These are phyloP conservation scores for rat (Rattus norvegicus) DNA, from an alignment of 2,113 vertebrate species.

Conservation along the genomic window DNA sequence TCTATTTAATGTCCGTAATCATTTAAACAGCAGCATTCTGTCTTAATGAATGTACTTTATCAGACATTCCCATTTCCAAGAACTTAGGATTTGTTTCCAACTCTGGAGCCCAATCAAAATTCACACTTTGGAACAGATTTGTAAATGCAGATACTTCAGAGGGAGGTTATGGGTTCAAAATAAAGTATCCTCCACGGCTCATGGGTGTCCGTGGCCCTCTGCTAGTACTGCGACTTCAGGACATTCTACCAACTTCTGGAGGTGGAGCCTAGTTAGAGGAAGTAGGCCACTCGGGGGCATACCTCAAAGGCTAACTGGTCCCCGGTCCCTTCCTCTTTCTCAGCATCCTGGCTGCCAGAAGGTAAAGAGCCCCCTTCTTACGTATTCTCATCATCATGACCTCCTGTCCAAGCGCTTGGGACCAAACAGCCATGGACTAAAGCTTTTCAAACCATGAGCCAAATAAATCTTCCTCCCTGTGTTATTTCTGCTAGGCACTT, in stretches of 20 bases:
- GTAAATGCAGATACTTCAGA: background rate
- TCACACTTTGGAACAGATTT: background rate
- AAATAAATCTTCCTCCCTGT: background rate
- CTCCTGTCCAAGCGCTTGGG: background rate
- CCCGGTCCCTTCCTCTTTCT: background rate
- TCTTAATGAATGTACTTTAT: conserved; percentile 17
- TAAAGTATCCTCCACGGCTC: background rate
- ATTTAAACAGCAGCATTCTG: conserved; percentile 13
- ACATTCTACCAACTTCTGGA: background rate
- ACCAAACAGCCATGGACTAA: background rate
- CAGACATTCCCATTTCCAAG: background rate
- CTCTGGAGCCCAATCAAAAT: background rate
- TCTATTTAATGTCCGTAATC: background rate
- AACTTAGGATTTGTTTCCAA: background rate
- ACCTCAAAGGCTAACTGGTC: background rate
- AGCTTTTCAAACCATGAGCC: background rate
- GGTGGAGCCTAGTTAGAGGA: background rate
- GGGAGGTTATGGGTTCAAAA: background rate
- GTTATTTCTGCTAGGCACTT: background rate
- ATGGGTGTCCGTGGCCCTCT: background rate
- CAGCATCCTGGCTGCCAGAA: background rate
- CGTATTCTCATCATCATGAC: background rate
- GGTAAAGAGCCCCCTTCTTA: background rate
- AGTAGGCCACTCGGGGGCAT: background rate
- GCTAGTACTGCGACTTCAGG: background rate